These are phyloP conservation scores for Actias luna DNA, from an alignment of 2,888 invertebrate genomes.

Conservation along the genomic window DNA sequence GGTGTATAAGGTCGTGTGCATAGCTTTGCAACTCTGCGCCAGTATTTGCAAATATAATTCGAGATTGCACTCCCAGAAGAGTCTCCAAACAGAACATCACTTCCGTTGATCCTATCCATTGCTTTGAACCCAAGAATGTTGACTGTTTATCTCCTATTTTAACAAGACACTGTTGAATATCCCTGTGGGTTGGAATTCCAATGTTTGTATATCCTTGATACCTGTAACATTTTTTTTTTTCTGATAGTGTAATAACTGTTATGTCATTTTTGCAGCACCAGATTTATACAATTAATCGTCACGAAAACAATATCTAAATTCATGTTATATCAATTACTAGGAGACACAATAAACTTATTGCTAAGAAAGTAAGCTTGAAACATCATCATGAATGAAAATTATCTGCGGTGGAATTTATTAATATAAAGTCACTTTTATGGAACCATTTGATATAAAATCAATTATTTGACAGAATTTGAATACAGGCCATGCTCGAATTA, in stretches of 20 bases:
- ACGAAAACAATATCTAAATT: too few species aligned
- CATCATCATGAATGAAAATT: too few species aligned
- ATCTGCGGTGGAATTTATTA: too few species aligned
- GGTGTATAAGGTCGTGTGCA: conserved; percentile 91
- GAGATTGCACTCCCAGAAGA: conserved; percentile 87
- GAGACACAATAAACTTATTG: too few species aligned
- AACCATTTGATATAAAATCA: too few species aligned
- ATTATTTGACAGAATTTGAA: too few species aligned
- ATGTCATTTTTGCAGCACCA: background rate
- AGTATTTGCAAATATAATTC: conserved; percentile 91
- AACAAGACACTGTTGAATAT: conserved; percentile 97
- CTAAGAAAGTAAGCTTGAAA: too few species aligned
- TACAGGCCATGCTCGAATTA: too few species aligned
- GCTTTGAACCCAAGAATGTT: conserved; percentile 92
- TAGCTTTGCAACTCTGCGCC: conserved; percentile 91
- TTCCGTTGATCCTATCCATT: conserved; percentile 99
- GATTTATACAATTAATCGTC: too few species aligned
- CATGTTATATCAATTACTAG: too few species aligned
- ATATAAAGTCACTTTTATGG: too few species aligned
- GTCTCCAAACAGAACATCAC: conserved; percentile 95
- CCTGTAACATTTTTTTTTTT: conserved; percentile 50
- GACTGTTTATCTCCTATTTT: conserved; percentile 96
- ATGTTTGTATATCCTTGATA: conserved; percentile 91
- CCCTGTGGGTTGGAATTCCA: conserved; percentile 89
- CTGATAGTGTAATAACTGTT: background rate